phyloP scores from a whole-genome alignment of 2,113 vertebrate species.

The Neopipo cinnamomea region DNA sequence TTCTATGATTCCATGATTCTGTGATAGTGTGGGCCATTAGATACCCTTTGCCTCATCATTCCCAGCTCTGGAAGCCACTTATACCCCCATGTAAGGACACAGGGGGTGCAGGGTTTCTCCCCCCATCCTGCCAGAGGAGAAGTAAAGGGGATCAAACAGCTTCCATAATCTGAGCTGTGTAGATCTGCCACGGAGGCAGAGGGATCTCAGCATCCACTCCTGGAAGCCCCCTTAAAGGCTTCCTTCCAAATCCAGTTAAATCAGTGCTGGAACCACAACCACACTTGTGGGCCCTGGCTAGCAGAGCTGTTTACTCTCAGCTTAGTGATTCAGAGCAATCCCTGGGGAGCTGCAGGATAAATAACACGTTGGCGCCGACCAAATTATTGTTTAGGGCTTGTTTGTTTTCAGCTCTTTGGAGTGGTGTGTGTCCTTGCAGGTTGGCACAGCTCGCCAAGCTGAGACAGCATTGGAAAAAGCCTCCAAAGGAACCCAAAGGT shows the following conservation, averaged over 20 bases:
- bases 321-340: neutral
- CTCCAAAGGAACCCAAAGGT: neutral
- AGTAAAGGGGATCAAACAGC: neutral
- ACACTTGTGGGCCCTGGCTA: neutral
- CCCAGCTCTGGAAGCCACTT: neutral
- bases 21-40: neutral
- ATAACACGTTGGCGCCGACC: neutral
- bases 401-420: neutral
- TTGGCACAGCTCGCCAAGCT: neutral
- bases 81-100: no score
- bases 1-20: accelerated
- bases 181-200: neutral
- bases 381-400: neutral
- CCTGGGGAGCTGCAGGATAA: slow-evolving; percentile 40
- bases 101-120: neutral
- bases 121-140: accelerated
- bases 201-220: neutral
- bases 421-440: neutral
- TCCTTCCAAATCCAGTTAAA: neutral
- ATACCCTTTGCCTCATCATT: neutral
- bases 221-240: neutral
- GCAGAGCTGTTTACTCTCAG: neutral
- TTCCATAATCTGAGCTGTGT: neutral
- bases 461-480: neutral
- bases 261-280: neutral